These are phyloP conservation scores for Nezara viridula DNA, from an alignment of 2,888 invertebrate species.

Conservation along the genomic window DNA sequence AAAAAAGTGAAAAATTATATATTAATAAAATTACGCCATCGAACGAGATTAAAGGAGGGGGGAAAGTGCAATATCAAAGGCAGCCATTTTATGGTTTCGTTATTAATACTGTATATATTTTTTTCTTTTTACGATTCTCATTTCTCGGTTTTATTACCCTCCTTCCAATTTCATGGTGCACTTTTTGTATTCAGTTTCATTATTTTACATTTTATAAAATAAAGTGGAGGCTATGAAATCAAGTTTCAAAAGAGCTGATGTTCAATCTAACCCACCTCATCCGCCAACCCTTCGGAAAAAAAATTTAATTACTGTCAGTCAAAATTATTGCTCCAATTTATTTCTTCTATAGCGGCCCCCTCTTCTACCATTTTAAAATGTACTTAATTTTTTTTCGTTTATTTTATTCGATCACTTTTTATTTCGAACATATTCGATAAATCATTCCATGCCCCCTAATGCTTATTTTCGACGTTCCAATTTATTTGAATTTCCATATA, in stretches of 20 bases:
- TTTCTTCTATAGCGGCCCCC: background rate
- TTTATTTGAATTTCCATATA: too few species aligned
- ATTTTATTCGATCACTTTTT: too few species aligned
- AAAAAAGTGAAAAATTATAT: background rate
- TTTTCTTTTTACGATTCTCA: background rate
- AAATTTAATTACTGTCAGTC: conserved; percentile 20
- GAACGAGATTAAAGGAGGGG: background rate
- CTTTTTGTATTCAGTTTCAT: background rate
- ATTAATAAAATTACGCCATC: background rate
- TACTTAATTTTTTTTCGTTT: background rate
- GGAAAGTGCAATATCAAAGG: background rate
- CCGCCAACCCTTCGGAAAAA: background rate
- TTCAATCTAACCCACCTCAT: background rate
- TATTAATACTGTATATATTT: background rate
- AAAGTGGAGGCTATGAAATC: background rate
- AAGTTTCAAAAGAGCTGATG: background rate
- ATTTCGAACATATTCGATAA: background rate
- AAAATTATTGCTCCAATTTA: background rate
- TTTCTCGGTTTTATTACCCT: background rate
- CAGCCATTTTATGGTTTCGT: background rate
- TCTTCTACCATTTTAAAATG: background rate
- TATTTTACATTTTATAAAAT: background rate
- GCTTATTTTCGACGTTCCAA: too few species aligned
- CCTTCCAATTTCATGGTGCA: background rate
- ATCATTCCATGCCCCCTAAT: too few species aligned